Evolutionary conservation across 2,113 vertebrate species (phyloP).

Genomic region (Oncorhynchus mykiss): DNA sequence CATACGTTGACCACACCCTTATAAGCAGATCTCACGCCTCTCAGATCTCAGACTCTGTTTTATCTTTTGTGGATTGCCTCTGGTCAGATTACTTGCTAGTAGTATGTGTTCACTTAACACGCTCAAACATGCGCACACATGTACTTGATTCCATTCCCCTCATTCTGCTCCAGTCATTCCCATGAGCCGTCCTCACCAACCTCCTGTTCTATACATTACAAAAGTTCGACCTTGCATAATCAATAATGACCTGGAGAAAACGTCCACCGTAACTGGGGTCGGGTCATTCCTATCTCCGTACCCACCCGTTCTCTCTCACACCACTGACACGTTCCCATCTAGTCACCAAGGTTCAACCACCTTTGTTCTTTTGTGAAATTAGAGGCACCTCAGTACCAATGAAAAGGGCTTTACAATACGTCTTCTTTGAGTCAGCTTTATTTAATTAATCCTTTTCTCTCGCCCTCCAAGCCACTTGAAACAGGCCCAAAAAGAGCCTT

Average conservation of each 20-base stretch:
- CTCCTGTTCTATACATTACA: too few relatives aligned
- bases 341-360: not conserved
- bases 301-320: not conserved
- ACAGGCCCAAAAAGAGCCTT: conserved; percentile 30
- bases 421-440: conserved; percentile 34
- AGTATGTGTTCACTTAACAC: too few relatives aligned
- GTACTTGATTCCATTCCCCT: too few relatives aligned
- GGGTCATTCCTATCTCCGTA: not conserved
- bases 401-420: not conserved
- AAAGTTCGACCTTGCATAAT: not conserved
- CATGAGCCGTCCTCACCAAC: too few relatives aligned
- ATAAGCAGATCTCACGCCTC: not conserved
- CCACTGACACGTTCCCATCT: not conserved
- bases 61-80: not conserved
- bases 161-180: too few relatives aligned
- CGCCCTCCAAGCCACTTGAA: conserved; percentile 35
- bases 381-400: too few relatives aligned
- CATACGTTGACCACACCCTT: not conserved
- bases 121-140: too few relatives aligned
- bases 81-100: too few relatives aligned
- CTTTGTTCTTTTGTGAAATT: not conserved
- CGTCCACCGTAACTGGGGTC: not conserved
- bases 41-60: conserved; percentile 8
- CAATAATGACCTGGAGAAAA: not conserved
- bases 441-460: conserved; percentile 56